Base-by-base conservation (phyloP, 53 echinoderm and acorn worm species). In the Glandiceps talaboti region DNA sequence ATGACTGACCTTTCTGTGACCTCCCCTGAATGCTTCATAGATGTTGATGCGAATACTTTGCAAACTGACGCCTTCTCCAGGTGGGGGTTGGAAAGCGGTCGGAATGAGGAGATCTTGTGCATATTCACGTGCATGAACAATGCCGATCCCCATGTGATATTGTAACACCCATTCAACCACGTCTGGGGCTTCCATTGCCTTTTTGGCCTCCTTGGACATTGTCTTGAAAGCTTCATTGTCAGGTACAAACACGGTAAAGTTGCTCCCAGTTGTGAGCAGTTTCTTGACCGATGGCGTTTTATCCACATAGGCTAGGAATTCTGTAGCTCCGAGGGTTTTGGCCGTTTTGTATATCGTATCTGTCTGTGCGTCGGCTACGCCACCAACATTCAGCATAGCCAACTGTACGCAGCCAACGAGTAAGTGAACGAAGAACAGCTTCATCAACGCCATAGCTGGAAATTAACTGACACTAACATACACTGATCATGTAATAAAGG, bases 111-210 rank as follows among this genome's bases (percentile, higher is more conserved):
- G 79, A 32, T 91, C 79, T 30, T 91, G 74, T 73, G 73, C 74
- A 27, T 87, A 79, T 29, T 77, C 80, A 26, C 73, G 31, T 33
- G 25, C 14, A 26, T 30, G 81, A 33, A 80, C 78, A 30, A 77
- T 82, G 14, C 76, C 64, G 0, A 88, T 87, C 0, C 73, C 85
- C 29, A 91, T 87, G 83, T 91, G 91, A 32, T 91, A 91, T 29
- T 87, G 83, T 27, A 91, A 78, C 64, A 87, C 87, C 91, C 91
- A 91, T 31, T 88, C 91, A 30, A 82, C 33, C 32, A 87, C 87
- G 79, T 91, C 73, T 27, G 79, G 77, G 73, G 79, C 80, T 29
- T 77, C 75, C 25, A 84, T 30, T 14, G 84, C 81, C 27, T 26
- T 32, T 80, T 73, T 84, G 29, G 77, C 73, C 28, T 64, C 74